Evolutionary conservation across 2,797 vertebrate species (phyloP), one percentile per base, ranked within the genome.

Genomic region (Tapirus indicus): DNA sequence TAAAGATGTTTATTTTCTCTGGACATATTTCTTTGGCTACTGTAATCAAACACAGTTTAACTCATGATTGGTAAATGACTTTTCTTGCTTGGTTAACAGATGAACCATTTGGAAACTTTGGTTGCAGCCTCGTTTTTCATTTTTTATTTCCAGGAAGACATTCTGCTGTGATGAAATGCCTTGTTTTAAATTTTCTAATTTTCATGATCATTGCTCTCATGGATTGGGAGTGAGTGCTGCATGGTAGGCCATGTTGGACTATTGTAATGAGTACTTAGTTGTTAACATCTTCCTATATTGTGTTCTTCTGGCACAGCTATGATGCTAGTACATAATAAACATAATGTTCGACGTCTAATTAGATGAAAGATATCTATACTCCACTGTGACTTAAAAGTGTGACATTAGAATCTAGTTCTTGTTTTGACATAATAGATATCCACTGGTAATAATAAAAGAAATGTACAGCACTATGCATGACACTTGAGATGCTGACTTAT

Each of bases 1-100:
- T 83, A 78, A 91, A 78, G 77, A n/a, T n/a, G 14, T 85, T 85
- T 93, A 14, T 85, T 88, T 97, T 80, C 44, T 80, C 29, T 94
- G 58, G 52, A 92, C 72, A 80, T 29, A 68, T 75, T 95, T 72
- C 75, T 89, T 89, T 92, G 27, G 29, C 47, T 78, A 12, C 79
- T 89, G 20, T 47, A 62, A 80, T 74, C 9, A 68, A 79, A 78
- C 21, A n/a, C 0, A 25, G 1, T 82, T 90, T 68, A 80, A 77
- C 82, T 92, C 10, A 32, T 13, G 18, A 47, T 27, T 91, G 44
- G 49, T 52, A 79, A 60, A 27, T 90, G 56, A 21, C 68, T 60
- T 84, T 74, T 21, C 54, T 84, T 84, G 72, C 60, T 44, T 72
- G 44, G 41, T 75, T 78, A 97, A 69, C 83, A 94, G 25, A 38